Evolutionary conservation across 2,888 invertebrate genomes (phyloP), one percentile per base, ranked within the genome.

Genomic region (Synergus gifuensis): DNA sequence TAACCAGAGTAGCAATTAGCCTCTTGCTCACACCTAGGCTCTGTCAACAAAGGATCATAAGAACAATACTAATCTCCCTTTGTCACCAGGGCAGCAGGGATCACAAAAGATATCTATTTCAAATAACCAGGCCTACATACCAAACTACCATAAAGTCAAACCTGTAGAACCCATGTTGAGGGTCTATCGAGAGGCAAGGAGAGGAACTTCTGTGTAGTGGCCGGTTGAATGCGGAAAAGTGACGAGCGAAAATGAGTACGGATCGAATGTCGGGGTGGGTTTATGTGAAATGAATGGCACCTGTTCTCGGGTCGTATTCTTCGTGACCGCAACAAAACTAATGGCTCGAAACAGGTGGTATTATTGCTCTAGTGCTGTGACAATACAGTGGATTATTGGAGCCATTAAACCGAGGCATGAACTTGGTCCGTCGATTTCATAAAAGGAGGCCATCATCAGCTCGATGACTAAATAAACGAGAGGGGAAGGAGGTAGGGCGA

Each of bases 291-390:
- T 36, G 40, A 67, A 67, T 67, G 40, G 67, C 67, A 67, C 36
- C 42, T 67, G 67, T 67, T 67, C 28, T 67, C 4, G 18, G 67
- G 67, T 60, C 22, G 18, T 12, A 60, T 60, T 60, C 60, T 60
- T 22, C 11, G 12, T 82, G 82, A 85, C 85, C 85, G 82, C 84
- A 84, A 86, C 63, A 79, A 85, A 78, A 77, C 73, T 76, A 49
- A 46, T 63, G 78, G 76, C 76, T 79, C 60, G 77, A 82, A 84
- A 85, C 88, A 88, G 88, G 88, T 88, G 83, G 83, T 79, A 86
- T 85, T 88, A 86, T 88, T 86, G 85, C 80, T 83, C 80, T 86
- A 87, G 86, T 84, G 78, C 86, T 81, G 82, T 82, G 84, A 83
- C 78, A 79, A 44, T 49, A 49, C 80, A 78, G 79, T 36, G 76